These are phyloP conservation scores for Polypterus bichir DNA, from an alignment of 2,113 vertebrate genomes.

Conservation along the genomic window DNA sequence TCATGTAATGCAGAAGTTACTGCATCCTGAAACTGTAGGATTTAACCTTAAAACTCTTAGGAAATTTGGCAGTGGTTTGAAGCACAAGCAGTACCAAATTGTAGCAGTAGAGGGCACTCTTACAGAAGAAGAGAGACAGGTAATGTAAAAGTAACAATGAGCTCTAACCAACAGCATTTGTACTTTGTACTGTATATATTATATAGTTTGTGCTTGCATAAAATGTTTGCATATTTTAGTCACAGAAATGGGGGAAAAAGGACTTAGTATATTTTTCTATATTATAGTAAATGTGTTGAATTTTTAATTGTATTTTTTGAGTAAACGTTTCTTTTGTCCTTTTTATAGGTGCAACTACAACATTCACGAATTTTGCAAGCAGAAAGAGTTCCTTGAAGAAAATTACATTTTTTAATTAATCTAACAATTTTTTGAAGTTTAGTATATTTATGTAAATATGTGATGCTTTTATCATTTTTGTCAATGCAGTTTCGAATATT, in stretches of 20 bases:
- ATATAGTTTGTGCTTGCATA: too few relatives aligned
- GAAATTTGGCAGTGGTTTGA: conserved; percentile 58
- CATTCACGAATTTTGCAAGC: conserved; percentile 63
- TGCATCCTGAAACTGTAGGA: conserved; percentile 38
- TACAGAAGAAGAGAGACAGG: conserved; percentile 67
- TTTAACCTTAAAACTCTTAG: conserved; percentile 46
- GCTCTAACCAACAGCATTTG: too few relatives aligned
- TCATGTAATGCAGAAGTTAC: conserved; percentile 62
- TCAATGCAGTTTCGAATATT: neutral
- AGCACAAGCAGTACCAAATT: conserved; percentile 84
- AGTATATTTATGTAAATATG: neutral
- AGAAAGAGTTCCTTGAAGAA: conserved; percentile 71
- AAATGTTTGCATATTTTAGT: too few relatives aligned
- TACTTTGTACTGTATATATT: too few relatives aligned
- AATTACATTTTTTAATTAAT: neutral
- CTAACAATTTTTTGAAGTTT: neutral
- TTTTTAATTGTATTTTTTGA: too few relatives aligned
- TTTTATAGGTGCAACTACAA: conserved; percentile 50
- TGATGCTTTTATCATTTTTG: neutral
- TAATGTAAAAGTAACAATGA: conserved; percentile 35
- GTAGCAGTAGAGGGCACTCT: conserved; percentile 63
- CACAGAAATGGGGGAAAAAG: too few relatives aligned
- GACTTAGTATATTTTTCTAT: too few relatives aligned
- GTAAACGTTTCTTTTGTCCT: conserved; percentile 2
- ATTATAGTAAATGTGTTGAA: too few relatives aligned